Base-by-base conservation (phyloP, 1,140 invertebrate species). In the Drosophila tani region DNA sequence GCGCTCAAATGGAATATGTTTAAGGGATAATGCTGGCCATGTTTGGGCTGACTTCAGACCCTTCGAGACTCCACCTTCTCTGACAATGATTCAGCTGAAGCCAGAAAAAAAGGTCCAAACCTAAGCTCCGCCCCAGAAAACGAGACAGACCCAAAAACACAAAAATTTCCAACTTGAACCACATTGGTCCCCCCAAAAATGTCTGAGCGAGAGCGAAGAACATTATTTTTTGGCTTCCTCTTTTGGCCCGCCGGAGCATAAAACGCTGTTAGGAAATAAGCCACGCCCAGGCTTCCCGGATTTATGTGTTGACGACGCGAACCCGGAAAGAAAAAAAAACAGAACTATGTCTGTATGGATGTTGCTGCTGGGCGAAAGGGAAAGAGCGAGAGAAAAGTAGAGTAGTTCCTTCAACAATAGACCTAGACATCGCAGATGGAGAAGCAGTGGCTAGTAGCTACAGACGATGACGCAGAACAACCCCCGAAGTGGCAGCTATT, bases 341-440 rank as follows among this genome's bases (percentile, higher is more conserved):
- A 87, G 41, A 80, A 87, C 38, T 45, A 38, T 50, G 69, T 67
- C 17, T 59, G 65, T 56, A 15, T 55, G 45, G 76, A 29, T 50
- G 49, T 19, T 53, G 56, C 53, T 47, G 32, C 38, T 50, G 81
- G 63, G 79, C 70, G 57, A 86, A n/a, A n/a, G 14, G 3, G 19
- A 78, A 41, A 47, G 75, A 66, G 60, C 45, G 12, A 41, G 51
- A 59, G 62, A 29, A 76, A 71, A 64, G 49, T 17, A 55, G 40
- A 82, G 82, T 86, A 85, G 82, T 85, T 85, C 69, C 73, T 57
- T 47, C 55, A 55, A 85, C 82, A 86, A 86, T 87, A 86, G 83
- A 86, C 81, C 81, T 83, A 83, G 84, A 79, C 76, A 19, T 50
- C 58, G 41, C 65, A 43, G 58, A 47, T 59, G 57, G 41, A 59